Percentiles rank a stretch among this genome's conserved stretches.
phyloP scores from a whole-genome alignment of 2,113 vertebrate genomes.

The Gymnocephalus cernua region DNA sequence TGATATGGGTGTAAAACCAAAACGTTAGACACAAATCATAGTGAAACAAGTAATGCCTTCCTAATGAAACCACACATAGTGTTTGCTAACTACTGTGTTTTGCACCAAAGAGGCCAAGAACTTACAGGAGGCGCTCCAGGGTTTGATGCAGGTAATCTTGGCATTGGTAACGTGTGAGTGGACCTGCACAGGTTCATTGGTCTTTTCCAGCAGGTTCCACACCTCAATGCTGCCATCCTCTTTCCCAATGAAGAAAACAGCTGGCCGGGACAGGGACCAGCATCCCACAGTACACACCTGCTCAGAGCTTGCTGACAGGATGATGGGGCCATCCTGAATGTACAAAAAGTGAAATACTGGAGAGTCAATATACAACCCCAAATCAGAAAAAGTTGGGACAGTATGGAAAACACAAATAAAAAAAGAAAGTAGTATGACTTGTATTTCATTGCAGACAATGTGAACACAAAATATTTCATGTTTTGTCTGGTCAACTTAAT shows the following conservation, averaged over 20 bases:
- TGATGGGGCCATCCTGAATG: conserved; percentile 85
- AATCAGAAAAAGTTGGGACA: no score
- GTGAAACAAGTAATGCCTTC: not conserved
- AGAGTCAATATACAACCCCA: no score
- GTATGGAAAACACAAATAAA: no score
- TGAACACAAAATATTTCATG: no score
- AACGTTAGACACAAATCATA: not conserved
- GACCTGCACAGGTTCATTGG: conserved; percentile 83
- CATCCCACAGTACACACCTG: conserved; percentile 85
- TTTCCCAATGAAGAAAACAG: conserved; percentile 91
- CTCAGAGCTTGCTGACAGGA: conserved; percentile 82
- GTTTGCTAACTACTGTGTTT: not conserved
- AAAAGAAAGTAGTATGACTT: no score
- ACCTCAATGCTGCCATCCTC: conserved; percentile 91
- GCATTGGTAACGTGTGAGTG: conserved; percentile 82
- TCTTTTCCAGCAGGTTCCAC: conserved; percentile 94
- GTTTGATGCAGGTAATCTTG: conserved; percentile 88
- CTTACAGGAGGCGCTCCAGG: conserved; percentile 87
- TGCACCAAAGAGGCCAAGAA: conserved; percentile 18
- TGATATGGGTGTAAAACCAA: not conserved
- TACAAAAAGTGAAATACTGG: not conserved
- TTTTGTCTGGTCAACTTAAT: no score
- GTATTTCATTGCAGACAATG: no score
- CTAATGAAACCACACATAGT: not conserved
- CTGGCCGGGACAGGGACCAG: conserved; percentile 92